Percentiles rank a stretch among this genome's conserved stretches.
Conservation (phyloP, 2,797 vertebrate species). For the Acanthopagrus latus region DNA sequence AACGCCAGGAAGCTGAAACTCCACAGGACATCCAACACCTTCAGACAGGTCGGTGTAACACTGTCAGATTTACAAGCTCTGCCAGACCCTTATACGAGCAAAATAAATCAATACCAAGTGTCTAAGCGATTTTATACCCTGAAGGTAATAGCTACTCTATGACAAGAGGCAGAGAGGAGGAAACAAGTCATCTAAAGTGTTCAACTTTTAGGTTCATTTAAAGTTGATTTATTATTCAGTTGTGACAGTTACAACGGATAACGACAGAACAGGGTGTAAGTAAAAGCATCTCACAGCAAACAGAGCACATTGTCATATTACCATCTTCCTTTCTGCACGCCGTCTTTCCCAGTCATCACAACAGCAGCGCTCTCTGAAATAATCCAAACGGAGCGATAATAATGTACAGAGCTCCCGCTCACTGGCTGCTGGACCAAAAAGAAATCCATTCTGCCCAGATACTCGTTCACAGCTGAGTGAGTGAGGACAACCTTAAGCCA, state of each 20-base stretch:
- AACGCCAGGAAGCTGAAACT: slow-evolving; percentile 5
- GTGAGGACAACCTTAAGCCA: slow-evolving; percentile 59
- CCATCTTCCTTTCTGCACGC: slow-evolving; percentile 71
- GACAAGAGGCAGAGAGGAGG: background rate
- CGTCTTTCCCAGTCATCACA: slow-evolving; percentile 56
- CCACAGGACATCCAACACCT: slow-evolving; percentile 4
- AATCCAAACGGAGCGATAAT: slow-evolving; percentile 63
- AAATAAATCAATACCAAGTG: background rate
- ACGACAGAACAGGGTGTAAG: slow-evolving; percentile 7
- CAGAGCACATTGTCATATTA: slow-evolving; percentile 56
- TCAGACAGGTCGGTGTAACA: background rate
- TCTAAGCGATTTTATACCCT: background rate
- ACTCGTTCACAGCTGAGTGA: slow-evolving; percentile 55
- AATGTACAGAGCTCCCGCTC: slow-evolving; percentile 33
- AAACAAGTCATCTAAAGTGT: background rate
- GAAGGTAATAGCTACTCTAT: background rate
- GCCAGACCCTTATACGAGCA: slow-evolving; percentile 8
- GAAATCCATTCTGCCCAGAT: slow-evolving; percentile 66
- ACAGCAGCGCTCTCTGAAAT: slow-evolving; percentile 45
- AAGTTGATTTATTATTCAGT: background rate
- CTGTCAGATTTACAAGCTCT: slow-evolving; percentile 3
- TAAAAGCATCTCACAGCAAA: slow-evolving; percentile 16
- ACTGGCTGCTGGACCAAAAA: slow-evolving; percentile 43
- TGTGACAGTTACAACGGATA: background rate
- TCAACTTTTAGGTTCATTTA: background rate